Conservation (phyloP, 2,888 invertebrate species). For the Crioceris asparagi region DNA sequence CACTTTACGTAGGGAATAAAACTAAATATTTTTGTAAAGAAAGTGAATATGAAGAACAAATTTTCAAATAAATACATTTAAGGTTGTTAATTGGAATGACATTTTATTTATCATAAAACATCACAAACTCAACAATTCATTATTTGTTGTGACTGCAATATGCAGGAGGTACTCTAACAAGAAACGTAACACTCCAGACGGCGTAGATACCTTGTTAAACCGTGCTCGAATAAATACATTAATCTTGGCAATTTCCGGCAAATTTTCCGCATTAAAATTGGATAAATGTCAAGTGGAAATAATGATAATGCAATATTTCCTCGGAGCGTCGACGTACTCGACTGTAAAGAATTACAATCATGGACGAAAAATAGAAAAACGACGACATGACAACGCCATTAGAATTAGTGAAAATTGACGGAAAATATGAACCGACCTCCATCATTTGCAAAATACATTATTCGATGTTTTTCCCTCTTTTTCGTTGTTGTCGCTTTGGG, state of each 20-base stretch:
- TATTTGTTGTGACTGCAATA: too few relatives aligned
- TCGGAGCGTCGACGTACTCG: constrained; percentile 28
- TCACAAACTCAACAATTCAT: too few relatives aligned
- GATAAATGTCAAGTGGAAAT: constrained; percentile 35
- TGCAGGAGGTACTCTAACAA: too few relatives aligned
- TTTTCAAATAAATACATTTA: too few relatives aligned
- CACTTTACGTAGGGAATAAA: too few relatives aligned
- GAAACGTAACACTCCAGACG: not conserved
- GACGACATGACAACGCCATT: constrained; percentile 36
- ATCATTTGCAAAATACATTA: constrained; percentile 21
- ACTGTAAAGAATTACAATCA: constrained; percentile 39
- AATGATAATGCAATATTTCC: constrained; percentile 35
- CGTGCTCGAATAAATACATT: constrained; percentile 9
- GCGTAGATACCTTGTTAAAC: not conserved
- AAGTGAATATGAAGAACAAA: too few relatives aligned
- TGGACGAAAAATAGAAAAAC: constrained; percentile 39
- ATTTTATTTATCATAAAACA: too few relatives aligned
- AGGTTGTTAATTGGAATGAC: too few relatives aligned
- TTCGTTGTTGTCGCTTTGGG: too few relatives aligned
- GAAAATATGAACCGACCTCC: constrained; percentile 36
- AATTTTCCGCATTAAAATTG: constrained; percentile 21
- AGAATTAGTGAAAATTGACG: constrained; percentile 41
- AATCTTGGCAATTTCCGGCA: constrained; percentile 15
- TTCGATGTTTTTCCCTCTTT: too few relatives aligned
- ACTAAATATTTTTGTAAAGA: too few relatives aligned